Percentiles rank a stretch among this genome's conserved stretches.
Conservation (phyloP, 2,797 vertebrate genomes). For the Mormyrus proboscirostris region DNA sequence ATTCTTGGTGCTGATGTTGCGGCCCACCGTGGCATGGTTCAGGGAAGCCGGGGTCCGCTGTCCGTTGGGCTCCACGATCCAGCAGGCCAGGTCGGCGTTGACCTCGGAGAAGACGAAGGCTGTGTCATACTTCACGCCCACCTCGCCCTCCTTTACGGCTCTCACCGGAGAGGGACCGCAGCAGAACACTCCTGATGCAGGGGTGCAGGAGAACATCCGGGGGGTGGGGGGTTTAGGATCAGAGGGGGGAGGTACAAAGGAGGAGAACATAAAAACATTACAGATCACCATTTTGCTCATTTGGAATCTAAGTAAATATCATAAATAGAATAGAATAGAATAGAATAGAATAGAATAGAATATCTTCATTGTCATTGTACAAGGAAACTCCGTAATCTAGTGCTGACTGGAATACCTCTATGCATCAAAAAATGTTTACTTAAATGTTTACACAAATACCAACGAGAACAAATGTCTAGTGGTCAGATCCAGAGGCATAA, state of each 20-base stretch:
- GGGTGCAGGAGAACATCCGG: background rate
- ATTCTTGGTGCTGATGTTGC: slow-evolving; percentile 83
- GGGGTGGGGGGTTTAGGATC: background rate
- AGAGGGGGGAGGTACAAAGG: background rate
- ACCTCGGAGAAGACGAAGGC: slow-evolving; percentile 68
- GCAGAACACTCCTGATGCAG: slow-evolving; percentile 54
- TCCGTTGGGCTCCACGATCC: slow-evolving; percentile 47
- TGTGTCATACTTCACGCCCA: slow-evolving; percentile 62
- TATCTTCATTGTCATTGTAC: background rate
- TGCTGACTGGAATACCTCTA: background rate
- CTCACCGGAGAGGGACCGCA: slow-evolving; percentile 68
- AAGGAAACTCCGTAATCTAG: background rate
- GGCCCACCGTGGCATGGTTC: slow-evolving; percentile 56
- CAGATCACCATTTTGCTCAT: background rate
- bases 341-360: background rate
- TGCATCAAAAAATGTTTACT: background rate
- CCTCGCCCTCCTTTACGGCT: slow-evolving; percentile 64
- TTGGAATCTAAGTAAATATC: background rate
- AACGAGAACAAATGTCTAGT: background rate
- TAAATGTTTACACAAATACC: background rate
- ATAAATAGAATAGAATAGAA: background rate
- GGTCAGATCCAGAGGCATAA: background rate
- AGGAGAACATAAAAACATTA: background rate
- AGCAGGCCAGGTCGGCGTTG: slow-evolving; percentile 64
- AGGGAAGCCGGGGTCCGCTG: slow-evolving; percentile 39